A percentile compares a stretch with the other conserved stretches of the same genome.
phyloP scores from a whole-genome alignment of 1,140 invertebrate species.

The Diorhabda carinulata region DNA sequence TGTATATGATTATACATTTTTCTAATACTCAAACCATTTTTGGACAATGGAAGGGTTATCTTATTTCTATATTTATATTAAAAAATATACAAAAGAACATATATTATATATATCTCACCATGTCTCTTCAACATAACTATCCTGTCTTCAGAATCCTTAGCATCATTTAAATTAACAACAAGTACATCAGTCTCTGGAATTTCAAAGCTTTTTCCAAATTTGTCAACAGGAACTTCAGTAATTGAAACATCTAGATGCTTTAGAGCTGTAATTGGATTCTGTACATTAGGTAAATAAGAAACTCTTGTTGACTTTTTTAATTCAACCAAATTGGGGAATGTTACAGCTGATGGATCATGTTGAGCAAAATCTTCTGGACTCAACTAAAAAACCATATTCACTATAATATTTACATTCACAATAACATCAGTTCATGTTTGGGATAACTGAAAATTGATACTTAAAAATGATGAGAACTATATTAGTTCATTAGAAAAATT shows the following conservation, averaged over 20 bases:
- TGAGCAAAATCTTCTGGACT: conserved; percentile 47
- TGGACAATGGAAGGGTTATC: too few species aligned
- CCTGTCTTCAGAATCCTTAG: conserved; percentile 43
- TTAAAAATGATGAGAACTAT: too few species aligned
- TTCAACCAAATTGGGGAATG: conserved; percentile 33
- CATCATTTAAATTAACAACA: conserved; percentile 49
- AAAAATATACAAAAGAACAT: too few species aligned
- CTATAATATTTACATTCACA: too few species aligned
- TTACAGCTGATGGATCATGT: conserved; percentile 30
- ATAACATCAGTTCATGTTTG: too few species aligned
- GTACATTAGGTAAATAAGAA: conserved; percentile 42
- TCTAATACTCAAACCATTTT: too few species aligned
- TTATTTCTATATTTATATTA: too few species aligned
- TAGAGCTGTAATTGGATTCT: conserved; percentile 40
- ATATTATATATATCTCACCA: conserved; percentile 40
- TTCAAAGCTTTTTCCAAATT: conserved; percentile 31
- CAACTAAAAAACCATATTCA: conserved; percentile 32
- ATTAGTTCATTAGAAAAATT: too few species aligned
- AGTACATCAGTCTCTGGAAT: conserved; percentile 38
- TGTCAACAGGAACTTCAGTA: conserved; percentile 32
- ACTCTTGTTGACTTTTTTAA: conserved; percentile 32
- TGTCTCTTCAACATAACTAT: conserved; percentile 48
- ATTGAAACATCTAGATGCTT: conserved; percentile 29
- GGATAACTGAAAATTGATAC: too few species aligned
- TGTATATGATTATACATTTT: too few species aligned